These are phyloP conservation scores for Sebastes itinus DNA, from an alignment of 2,797 vertebrate genomes.

Conservation along the genomic window DNA sequence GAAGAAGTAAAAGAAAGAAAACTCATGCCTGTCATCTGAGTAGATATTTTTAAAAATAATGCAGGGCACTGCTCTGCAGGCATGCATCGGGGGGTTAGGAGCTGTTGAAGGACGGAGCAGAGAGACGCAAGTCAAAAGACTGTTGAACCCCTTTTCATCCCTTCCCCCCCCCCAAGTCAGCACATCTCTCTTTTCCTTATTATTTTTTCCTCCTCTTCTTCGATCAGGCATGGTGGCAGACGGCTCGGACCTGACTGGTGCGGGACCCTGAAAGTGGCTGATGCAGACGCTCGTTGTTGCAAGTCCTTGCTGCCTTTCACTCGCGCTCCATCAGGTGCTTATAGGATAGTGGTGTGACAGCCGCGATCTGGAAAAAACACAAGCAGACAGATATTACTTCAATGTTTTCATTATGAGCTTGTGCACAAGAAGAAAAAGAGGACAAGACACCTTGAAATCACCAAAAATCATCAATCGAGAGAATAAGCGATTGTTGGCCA, in stretches of 20 bases:
- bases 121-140: constrained; percentile 24
- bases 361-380: constrained; percentile 67
- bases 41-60: constrained; percentile 55
- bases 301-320: constrained; percentile 52
- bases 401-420: neutral
- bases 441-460: constrained; percentile 11
- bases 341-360: constrained; percentile 81
- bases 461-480: constrained; percentile 1
- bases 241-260: constrained; percentile 26
- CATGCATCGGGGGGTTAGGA: constrained; percentile 51
- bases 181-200: constrained; percentile 5
- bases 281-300: constrained; percentile 1
- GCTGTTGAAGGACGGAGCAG: constrained; percentile 36
- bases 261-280: constrained; percentile 40
- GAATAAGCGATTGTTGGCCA: constrained; percentile 16
- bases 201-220: constrained; percentile 8
- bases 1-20: constrained; percentile 45
- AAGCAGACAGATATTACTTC: neutral
- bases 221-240: constrained; percentile 45
- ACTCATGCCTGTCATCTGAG: constrained; percentile 61
- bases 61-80: constrained; percentile 64
- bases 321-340: constrained; percentile 76
- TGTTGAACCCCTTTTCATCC: constrained; percentile 26
- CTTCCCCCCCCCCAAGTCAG: neutral
- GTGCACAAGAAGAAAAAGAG: neutral